These are phyloP conservation scores for Periophthalmus magnuspinnatus DNA, from an alignment of 2,797 vertebrate species.

Conservation along the genomic window DNA sequence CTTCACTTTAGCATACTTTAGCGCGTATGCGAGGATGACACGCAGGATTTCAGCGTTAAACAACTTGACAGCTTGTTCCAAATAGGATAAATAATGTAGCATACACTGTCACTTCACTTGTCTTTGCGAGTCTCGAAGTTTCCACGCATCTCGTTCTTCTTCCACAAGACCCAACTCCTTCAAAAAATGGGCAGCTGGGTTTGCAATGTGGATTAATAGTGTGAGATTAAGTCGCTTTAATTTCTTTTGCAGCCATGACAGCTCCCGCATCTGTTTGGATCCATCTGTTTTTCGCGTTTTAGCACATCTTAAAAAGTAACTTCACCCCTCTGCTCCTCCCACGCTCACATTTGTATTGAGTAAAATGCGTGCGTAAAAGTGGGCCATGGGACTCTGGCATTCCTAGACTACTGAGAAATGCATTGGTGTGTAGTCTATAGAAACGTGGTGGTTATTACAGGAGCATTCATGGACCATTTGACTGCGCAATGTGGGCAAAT, in stretches of 20 bases:
- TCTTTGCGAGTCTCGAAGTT: slow-evolving; percentile 47
- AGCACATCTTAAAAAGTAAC: slow-evolving; percentile 45
- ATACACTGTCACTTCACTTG: background rate
- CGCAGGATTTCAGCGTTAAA: slow-evolving; percentile 23
- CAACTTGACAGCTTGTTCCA: background rate
- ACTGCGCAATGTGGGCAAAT: background rate
- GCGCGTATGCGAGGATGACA: slow-evolving; percentile 9
- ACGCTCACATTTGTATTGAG: slow-evolving; percentile 6
- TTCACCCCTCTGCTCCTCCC: background rate
- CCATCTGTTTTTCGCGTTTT: slow-evolving; percentile 68
- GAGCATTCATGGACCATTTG: background rate
- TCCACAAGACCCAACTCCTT: slow-evolving; percentile 12
- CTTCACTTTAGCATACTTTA: background rate
- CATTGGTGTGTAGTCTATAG: background rate
- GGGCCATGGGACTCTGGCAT: slow-evolving; percentile 4
- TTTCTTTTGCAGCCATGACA: slow-evolving; percentile 65
- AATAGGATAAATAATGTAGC: background rate
- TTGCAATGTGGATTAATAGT: slow-evolving; percentile 58
- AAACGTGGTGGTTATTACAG: background rate
- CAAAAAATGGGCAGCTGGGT: slow-evolving; percentile 56
- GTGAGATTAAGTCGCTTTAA: slow-evolving; percentile 67
- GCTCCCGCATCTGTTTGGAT: slow-evolving; percentile 67
- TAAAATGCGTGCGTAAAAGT: slow-evolving; percentile 3
- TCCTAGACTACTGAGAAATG: slow-evolving; percentile 6
- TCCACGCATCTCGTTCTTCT: slow-evolving; percentile 22